Percentiles rank a stretch among this genome's conserved stretches.
Conservation (phyloP, 2,113 vertebrate species). For the Rafetus swinhoei region DNA sequence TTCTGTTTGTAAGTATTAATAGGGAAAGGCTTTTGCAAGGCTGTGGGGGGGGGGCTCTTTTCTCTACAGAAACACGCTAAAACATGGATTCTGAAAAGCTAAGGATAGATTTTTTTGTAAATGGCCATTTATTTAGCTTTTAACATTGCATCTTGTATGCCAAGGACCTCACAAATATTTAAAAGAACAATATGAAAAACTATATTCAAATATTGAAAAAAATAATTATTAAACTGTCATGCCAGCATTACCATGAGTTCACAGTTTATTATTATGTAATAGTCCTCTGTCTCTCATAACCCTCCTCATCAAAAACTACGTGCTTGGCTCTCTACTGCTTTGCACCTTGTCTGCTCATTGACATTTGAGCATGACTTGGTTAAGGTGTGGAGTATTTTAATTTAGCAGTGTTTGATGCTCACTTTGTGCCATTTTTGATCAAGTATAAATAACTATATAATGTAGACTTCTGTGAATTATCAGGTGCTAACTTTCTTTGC, state of each 20-base stretch:
- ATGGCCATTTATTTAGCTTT: not conserved
- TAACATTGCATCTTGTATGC: not conserved
- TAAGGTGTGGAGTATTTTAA: not conserved
- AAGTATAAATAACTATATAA: not conserved
- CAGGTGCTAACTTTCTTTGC: not conserved
- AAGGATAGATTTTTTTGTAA: not conserved
- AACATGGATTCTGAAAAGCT: not conserved
- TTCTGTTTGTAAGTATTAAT: not conserved
- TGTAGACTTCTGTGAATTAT: not conserved
- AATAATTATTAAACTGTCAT: not conserved
- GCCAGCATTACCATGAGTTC: not conserved
- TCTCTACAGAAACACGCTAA: not conserved
- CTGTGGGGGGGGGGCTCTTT: not conserved
- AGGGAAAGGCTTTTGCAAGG: not conserved
- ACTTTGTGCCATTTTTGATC: not conserved
- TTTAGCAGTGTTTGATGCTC: not conserved
- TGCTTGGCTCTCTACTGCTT: not conserved
- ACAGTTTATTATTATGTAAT: not conserved
- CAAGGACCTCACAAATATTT: not conserved
- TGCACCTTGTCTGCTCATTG: not conserved
- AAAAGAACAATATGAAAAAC: not conserved
- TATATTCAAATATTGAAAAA: not conserved
- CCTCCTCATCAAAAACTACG: not conserved
- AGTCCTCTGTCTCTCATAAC: not conserved
- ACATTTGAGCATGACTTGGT: accelerated